phyloP scores from a whole-genome alignment of 2,888 invertebrate species.

The Priocnemis perturbator region DNA sequence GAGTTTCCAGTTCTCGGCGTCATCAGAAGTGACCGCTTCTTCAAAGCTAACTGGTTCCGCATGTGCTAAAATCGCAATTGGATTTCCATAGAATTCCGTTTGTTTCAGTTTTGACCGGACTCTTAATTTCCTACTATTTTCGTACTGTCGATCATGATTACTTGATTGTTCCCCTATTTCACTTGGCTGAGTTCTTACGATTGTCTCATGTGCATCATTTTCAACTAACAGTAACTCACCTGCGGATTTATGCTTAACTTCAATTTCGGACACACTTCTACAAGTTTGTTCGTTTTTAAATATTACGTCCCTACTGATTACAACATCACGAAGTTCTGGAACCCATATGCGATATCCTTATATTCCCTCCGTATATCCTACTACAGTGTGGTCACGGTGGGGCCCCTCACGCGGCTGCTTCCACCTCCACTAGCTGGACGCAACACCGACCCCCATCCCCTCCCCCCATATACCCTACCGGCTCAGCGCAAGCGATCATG shows the following conservation, averaged over 20 bases:
- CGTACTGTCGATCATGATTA: no score
- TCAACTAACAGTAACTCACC: no score
- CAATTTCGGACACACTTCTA: not conserved
- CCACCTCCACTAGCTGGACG: no score
- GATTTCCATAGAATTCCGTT: not conserved
- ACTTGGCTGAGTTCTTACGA: no score
- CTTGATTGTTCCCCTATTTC: no score
- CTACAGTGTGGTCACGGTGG: no score
- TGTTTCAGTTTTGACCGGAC: not conserved
- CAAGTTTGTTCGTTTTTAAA: not conserved
- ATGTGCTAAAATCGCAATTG: not conserved
- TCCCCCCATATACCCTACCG: no score
- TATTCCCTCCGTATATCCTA: constrained; percentile 10
- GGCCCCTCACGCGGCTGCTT: no score
- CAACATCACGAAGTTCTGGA: not conserved
- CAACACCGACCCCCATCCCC: no score
- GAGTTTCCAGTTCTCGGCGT: not conserved
- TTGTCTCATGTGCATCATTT: no score
- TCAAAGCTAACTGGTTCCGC: not conserved
- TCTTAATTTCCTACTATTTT: not conserved
- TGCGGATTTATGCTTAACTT: not conserved
- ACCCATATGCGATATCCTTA: constrained; percentile 5
- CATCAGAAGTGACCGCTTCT: not conserved
- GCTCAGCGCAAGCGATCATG: no score
- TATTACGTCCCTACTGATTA: not conserved